These are phyloP conservation scores for Percina caprodes DNA, from an alignment of 2,113 vertebrate species.

Conservation along the genomic window DNA sequence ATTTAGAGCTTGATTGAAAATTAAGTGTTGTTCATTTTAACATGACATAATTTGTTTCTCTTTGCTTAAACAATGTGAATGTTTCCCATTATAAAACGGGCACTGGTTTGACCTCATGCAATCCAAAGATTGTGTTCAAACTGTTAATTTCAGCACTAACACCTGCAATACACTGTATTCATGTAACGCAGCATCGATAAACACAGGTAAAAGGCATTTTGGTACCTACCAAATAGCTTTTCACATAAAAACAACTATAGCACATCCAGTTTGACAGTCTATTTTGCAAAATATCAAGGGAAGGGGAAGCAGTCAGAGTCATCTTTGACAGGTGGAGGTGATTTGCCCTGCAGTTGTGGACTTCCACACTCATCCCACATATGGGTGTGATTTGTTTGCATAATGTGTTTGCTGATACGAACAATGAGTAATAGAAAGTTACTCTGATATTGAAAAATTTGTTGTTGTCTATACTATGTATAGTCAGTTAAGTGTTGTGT, in stretches of 20 bases:
- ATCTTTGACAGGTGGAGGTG: constrained; percentile 30
- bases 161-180: neutral
- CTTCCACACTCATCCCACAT: constrained; percentile 11
- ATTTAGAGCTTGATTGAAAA: neutral
- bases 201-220: constrained; percentile 29
- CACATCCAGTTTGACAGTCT: constrained; percentile 46
- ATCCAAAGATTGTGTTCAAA: neutral
- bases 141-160: neutral
- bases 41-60: neutral
- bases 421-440: neutral
- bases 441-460: neutral
- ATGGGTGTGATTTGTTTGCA: constrained; percentile 21
- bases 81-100: neutral
- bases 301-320: constrained; percentile 24
- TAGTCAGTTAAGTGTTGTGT: neutral
- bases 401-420: constrained; percentile 2
- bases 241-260: constrained; percentile 56
- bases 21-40: neutral
- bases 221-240: constrained; percentile 49
- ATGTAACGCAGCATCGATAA: constrained; percentile 9
- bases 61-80: neutral
- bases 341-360: constrained; percentile 46
- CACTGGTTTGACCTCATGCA: neutral
- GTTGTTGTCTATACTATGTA: neutral
- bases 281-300: constrained; percentile 38